Conservation (phyloP, 2,797 vertebrate species). For the Allochrocebus solatus region DNA sequence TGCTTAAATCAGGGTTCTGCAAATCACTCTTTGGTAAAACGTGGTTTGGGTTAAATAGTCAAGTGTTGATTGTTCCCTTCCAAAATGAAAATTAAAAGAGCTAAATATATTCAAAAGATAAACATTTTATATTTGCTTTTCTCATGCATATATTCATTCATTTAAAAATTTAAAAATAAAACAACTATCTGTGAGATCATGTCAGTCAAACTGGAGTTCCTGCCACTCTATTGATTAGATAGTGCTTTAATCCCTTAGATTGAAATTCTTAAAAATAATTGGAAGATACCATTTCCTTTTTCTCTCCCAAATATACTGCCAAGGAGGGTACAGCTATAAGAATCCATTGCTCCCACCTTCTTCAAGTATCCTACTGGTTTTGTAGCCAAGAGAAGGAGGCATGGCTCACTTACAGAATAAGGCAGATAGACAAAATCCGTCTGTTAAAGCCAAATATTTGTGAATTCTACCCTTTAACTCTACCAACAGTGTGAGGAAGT, state of each 20-base stretch:
- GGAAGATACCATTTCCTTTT: not conserved
- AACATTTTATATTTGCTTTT: constrained; percentile 7
- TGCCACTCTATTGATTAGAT: not conserved
- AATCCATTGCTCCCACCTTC: not conserved
- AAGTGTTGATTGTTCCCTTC: not conserved
- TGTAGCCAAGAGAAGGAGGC: not conserved
- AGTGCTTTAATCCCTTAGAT: not conserved
- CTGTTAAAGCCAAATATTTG: not conserved
- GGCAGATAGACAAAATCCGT: too few relatives aligned
- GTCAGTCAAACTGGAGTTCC: not conserved
- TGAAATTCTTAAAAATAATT: not conserved
- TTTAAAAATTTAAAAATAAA: constrained; percentile 21
- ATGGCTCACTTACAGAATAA: not conserved
- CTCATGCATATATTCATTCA: not conserved
- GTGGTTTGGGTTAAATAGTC: not conserved
- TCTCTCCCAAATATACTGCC: not conserved
- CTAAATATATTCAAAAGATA: not conserved
- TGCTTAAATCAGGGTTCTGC: not conserved
- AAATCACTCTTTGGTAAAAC: not conserved
- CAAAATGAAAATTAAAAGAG: not conserved
- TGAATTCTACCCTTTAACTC: not conserved
- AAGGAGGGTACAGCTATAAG: not conserved
- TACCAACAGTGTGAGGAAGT: not conserved
- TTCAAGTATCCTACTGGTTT: not conserved
- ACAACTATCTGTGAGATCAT: not conserved